phyloP scores from a whole-genome alignment of 2,888 invertebrate species.

The Acrobasis suavella region DNA sequence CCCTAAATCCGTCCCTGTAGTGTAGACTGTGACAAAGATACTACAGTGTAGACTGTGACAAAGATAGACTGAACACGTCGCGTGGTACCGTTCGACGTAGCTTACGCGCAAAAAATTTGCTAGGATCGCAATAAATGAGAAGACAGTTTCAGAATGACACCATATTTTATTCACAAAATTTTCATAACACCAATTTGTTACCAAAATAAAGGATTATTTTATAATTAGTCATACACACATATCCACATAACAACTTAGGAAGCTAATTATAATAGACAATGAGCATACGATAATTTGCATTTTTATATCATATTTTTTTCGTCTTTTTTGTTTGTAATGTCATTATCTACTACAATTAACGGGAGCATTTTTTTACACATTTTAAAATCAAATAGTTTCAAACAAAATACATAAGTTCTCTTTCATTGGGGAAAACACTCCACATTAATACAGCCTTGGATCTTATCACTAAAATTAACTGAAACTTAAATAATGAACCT shows the following conservation, averaged over 20 bases:
- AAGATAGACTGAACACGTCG: too few relatives aligned
- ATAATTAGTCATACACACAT: conserved; percentile 78
- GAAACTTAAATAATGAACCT: conserved; percentile 77
- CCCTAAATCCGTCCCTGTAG: too few relatives aligned
- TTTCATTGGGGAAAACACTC: conserved; percentile 66
- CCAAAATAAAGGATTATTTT: conserved; percentile 79
- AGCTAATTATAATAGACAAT: conserved; percentile 60
- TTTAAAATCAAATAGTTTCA: conserved; percentile 47
- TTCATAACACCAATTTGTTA: conserved; percentile 81
- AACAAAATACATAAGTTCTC: conserved; percentile 51
- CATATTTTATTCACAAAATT: conserved; percentile 80
- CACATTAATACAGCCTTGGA: conserved; percentile 80
- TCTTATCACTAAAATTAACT: conserved; percentile 74
- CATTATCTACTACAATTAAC: conserved; percentile 59
- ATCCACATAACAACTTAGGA: conserved; percentile 71
- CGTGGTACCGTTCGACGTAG: too few relatives aligned
- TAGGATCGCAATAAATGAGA: conserved; percentile 24
- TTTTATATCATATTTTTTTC: conserved; percentile 43
- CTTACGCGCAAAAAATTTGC: neutral
- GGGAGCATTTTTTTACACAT: conserved; percentile 70
- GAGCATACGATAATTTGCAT: conserved; percentile 30
- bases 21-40: too few relatives aligned
- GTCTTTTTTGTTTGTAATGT: conserved; percentile 40
- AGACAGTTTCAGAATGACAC: conserved; percentile 60
- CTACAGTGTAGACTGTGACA: too few relatives aligned